phyloP scores from a whole-genome alignment of 2,888 invertebrate genomes.

The Brenthis ino region DNA sequence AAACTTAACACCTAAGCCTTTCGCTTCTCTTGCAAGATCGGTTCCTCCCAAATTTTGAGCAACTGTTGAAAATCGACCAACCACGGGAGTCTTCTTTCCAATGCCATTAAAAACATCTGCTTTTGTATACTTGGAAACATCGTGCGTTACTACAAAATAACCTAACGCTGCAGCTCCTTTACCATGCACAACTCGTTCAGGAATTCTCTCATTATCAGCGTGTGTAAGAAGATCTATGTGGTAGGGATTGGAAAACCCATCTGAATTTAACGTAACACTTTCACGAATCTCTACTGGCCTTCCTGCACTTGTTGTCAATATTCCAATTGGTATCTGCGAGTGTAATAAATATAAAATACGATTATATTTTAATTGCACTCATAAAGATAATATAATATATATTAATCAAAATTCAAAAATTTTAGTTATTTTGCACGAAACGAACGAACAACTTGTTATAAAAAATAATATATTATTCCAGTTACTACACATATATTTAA shows the following conservation, averaged over 20 bases:
- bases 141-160: slow-evolving; percentile 91
- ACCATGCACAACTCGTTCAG: slow-evolving; percentile 95
- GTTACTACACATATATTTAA: no score
- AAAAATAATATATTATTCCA: no score
- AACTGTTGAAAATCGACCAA: slow-evolving; percentile 89
- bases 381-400: no score
- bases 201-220: slow-evolving; percentile 92
- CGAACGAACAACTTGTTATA: no score
- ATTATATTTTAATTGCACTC: no score
- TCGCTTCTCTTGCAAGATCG: slow-evolving; percentile 91
- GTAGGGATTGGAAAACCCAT: slow-evolving; percentile 53
- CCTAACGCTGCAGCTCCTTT: slow-evolving; percentile 94
- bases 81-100: slow-evolving; percentile 89
- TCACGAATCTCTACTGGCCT: slow-evolving; percentile 87
- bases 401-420: no score
- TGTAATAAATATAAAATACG: slow-evolving; percentile 43
- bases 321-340: slow-evolving; percentile 70
- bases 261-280: slow-evolving; percentile 87
- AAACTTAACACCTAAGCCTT: slow-evolving; percentile 94
- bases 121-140: slow-evolving; percentile 88
- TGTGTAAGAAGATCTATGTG: slow-evolving; percentile 76
- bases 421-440: no score
- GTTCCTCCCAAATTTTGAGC: slow-evolving; percentile 91
- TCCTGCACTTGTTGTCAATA: slow-evolving; percentile 88
- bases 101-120: slow-evolving; percentile 88